Evolutionary conservation across 2,888 invertebrate species (phyloP), one percentile per base, ranked within the genome.

Genomic region (Callimorpha dominula): DNA sequence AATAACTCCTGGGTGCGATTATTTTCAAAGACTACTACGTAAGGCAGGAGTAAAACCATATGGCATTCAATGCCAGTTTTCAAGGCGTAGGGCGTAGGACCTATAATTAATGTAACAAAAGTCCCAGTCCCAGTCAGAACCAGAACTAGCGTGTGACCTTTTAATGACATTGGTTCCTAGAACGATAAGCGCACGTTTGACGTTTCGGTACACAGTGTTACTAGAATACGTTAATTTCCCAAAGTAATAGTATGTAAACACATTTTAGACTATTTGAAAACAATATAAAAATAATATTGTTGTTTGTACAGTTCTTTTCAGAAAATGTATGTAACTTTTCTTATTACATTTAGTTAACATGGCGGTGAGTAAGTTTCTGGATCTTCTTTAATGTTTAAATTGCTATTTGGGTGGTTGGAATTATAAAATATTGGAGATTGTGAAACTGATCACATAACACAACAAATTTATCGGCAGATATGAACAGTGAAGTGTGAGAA

Each of bases 131-230:
- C 31, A 31, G 31, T 31, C 1, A n/a, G 9, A 31, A 60, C 60
- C 60, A 31, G 60, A 31, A 60, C 20, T 20, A 11, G 20, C 57
- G 42, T 60, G 71, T 88, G 90, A 90, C 89, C 89, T 90, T 89
- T 81, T 77, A n/a, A 46, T 85, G 89, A 90, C 90, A 87, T 90
- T 90, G 89, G 78, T 73, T 72, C 65, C 62, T 65, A 76, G 79
- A 68, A 74, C 66, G 68, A 43, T 65, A 79, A 75, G 76, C 76
- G 72, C 75, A 64, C 70, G 63, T 74, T 52, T 71, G 63, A 43
- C 74, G 49, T 74, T 70, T 65, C 7, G 65, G 11, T 17, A 42
- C 4, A 46, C 60, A 86, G 80, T 81, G 85, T 88, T 87, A 81
- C 79, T 73, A 83, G 11, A 17, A 0, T 72, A 31, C 20, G 60